Evolutionary conservation across 2,113 vertebrate species (phyloP), one percentile per base, ranked within the genome.

Genomic region (Nycticorax nycticorax): DNA sequence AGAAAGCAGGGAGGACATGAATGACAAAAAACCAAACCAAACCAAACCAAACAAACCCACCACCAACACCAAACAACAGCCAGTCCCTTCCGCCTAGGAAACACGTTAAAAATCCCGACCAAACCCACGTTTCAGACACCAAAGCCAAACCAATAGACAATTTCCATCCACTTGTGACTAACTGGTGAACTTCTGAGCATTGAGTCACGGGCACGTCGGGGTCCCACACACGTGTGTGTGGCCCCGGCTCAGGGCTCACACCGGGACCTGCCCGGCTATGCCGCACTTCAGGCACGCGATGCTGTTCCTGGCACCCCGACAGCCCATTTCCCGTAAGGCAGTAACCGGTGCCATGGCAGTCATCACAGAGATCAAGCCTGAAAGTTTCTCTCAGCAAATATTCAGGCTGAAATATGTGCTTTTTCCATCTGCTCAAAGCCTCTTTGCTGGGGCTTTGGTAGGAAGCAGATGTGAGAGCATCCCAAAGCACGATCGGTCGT

Each of bases 391-490:
- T 78, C 91, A 35, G 91, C 89, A 92, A 77, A 92, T 62, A 91
- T 22, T 73, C 71, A 21, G 37, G 50, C 84, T 52, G 71, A 96
- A 91, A 94, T 91, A 83, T 50, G 66, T 76, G 57, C 37, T 47
- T 95, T 95, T 92, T 73, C 91, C 95, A 83, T 94, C 93, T 91
- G 92, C 78, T 93, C 3, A 0, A 60, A 95, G 87, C 41, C 47
- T 83, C 64, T 87, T 97, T 87, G 92, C 88, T 16, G 43, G 41
- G 83, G 83, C 56, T 96, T 87, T 89, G 91, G 92, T 95, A 91
- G 93, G 87, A 92, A 95, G 92, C 95, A 97, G 92, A 96, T 95
- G 91, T 92, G 89, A 97, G 87, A 91, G 91, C 89, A 91, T 87
- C 97, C 85, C 91, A 84, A 95, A 91, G 94, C 92, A 91, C 23